Base-by-base conservation (phyloP, 1,140 invertebrate species). In the Drosophila lowei region DNA sequence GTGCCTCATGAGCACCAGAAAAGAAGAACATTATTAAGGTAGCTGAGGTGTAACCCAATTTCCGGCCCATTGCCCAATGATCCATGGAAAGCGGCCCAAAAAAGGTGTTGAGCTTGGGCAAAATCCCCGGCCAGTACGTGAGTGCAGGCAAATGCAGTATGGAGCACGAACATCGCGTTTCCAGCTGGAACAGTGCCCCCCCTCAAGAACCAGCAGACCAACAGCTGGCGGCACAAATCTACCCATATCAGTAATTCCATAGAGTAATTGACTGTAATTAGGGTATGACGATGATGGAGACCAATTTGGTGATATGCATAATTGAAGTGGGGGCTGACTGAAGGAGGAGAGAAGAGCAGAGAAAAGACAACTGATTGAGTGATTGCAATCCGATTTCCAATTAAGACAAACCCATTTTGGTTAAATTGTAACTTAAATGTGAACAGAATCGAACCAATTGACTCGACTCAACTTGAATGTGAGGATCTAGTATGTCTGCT, bases 221-320 rank as follows among this genome's bases (percentile, higher is more conserved):
- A 38, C 34, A 38, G 50, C 48, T 38, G 48, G 41, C 42, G 57
- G 48, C 25, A 42, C 44, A 70, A 53, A 70, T 58, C 65, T 61
- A 58, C 54, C 77, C 59, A 72, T 67, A 72, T 72, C 56, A 60
- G 58, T 65, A 62, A 74, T 64, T 72, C 34, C 80, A 84, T 84
- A 52, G 63, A 63, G 79, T 77, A 85, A 85, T 85, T 86, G 77
- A 63, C 46, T 65, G 77, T 85, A 85, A 85, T 86, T 85, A 71
- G 81, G 73, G 60, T 79, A 79, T 79, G 72, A 74, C 68, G 65
- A 57, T 70, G 64, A 54, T 67, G 66, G 68, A 49, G 64, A 58
- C 64, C 66, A 70, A 70, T 43, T 70, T 70, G 66, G 65, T 50
- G 65, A 70, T 70, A 71, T 71, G 67, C 68, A 72, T 72, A 72